These are phyloP conservation scores for Dendrocincla tyrannina DNA, from an alignment of 2,797 vertebrate species.

Conservation along the genomic window DNA sequence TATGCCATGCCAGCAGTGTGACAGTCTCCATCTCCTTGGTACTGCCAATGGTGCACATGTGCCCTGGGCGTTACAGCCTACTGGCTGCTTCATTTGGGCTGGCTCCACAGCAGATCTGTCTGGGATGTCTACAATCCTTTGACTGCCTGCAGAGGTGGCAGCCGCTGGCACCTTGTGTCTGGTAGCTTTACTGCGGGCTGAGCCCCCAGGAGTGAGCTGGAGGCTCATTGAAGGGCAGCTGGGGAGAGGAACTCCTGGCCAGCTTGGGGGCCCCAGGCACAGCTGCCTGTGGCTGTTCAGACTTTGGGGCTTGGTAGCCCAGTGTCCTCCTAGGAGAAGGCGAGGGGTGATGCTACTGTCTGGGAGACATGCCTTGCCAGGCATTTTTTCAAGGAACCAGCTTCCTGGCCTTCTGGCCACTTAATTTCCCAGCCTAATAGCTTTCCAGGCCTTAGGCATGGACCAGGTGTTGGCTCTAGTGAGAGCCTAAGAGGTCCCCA, in stretches of 20 bases:
- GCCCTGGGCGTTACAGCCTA: neutral
- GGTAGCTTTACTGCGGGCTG: neutral
- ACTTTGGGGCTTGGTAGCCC: neutral
- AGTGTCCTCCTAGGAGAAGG: neutral
- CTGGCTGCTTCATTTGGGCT: conserved; percentile 6
- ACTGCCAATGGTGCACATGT: accelerated
- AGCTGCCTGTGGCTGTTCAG: neutral
- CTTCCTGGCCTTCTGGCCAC: neutral
- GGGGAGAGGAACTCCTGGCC: neutral
- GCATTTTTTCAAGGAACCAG: neutral
- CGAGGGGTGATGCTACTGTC: neutral
- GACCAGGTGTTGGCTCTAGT: neutral
- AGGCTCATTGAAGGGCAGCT: neutral
- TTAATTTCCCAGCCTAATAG: neutral
- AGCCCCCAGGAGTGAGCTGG: neutral
- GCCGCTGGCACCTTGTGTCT: neutral
- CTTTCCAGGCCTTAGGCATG: neutral
- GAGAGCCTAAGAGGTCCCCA: neutral
- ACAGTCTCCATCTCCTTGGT: neutral
- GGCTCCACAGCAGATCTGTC: neutral
- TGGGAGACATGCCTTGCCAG: neutral
- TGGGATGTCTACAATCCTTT: neutral
- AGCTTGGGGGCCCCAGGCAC: neutral
- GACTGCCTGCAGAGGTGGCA: neutral
- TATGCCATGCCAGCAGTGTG: neutral